Evolutionary conservation across 2,888 invertebrate genomes (phyloP).

Genomic region (Chironomus riparius): DNA sequence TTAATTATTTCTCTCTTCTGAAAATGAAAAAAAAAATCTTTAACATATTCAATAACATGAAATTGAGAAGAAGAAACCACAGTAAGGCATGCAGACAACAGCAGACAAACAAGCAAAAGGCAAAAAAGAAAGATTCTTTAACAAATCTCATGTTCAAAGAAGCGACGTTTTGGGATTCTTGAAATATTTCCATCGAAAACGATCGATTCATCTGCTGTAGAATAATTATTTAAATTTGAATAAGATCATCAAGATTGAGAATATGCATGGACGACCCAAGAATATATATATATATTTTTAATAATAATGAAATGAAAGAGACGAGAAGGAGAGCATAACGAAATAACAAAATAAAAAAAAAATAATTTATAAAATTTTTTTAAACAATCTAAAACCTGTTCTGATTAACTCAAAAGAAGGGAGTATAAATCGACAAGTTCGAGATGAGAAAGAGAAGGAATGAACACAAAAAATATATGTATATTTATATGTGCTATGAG

Average conservation of each 20-base stretch:
- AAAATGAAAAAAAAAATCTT: background rate
- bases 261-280: slow-evolving; percentile 17
- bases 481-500: background rate
- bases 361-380: slow-evolving; percentile 1
- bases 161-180: slow-evolving; percentile 17
- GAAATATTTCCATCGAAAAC: slow-evolving; percentile 13
- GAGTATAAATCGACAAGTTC: background rate
- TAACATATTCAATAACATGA: background rate
- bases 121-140: background rate
- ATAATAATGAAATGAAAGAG: background rate
- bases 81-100: background rate
- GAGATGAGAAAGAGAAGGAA: background rate
- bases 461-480: background rate
- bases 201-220: slow-evolving; percentile 8
- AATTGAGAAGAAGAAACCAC: background rate
- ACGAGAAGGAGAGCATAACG: background rate
- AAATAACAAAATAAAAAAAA: slow-evolving; percentile 4
- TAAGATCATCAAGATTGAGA: slow-evolving; percentile 23
- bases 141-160: slow-evolving; percentile 8
- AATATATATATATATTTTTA: background rate
- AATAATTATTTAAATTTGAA: slow-evolving; percentile 26
- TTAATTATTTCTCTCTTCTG: background rate
- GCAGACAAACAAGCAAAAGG: background rate
- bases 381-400: background rate
- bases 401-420: slow-evolving; percentile 1